phyloP scores from a whole-genome alignment of 2,888 invertebrate species.

The Cephus pygmeus region DNA sequence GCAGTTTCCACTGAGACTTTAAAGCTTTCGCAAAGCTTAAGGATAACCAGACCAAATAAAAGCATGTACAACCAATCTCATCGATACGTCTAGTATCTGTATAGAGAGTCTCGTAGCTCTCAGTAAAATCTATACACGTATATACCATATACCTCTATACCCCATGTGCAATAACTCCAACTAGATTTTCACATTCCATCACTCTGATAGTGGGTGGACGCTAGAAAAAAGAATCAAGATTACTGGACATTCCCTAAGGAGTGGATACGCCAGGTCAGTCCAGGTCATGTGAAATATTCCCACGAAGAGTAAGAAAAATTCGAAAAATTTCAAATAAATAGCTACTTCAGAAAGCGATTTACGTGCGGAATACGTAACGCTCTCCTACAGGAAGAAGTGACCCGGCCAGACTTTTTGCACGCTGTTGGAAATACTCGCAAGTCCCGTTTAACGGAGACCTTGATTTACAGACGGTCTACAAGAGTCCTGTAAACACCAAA shows the following conservation, averaged over 20 bases:
- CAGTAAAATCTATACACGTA: neutral
- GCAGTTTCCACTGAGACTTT: neutral
- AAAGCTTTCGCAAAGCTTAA: neutral
- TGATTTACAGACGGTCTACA: neutral
- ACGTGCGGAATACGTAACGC: neutral
- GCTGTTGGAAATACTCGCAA: neutral
- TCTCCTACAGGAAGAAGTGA: neutral
- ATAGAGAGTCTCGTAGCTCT: neutral
- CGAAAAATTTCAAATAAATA: neutral
- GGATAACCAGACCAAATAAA: neutral
- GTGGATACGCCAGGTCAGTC: neutral
- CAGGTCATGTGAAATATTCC: neutral
- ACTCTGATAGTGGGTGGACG: neutral
- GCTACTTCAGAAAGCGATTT: neutral
- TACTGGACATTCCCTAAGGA: neutral
- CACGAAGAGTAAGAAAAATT: neutral
- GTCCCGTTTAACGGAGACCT: neutral
- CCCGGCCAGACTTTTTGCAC: neutral
- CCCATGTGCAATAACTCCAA: neutral
- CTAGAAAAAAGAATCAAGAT: neutral
- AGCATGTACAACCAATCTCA: neutral
- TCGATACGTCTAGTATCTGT: neutral
- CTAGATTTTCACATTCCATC: neutral
- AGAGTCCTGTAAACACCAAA: neutral
- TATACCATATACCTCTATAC: neutral